phyloP scores from a whole-genome alignment of 2,888 invertebrate genomes.

The Emmelina monodactyla region DNA sequence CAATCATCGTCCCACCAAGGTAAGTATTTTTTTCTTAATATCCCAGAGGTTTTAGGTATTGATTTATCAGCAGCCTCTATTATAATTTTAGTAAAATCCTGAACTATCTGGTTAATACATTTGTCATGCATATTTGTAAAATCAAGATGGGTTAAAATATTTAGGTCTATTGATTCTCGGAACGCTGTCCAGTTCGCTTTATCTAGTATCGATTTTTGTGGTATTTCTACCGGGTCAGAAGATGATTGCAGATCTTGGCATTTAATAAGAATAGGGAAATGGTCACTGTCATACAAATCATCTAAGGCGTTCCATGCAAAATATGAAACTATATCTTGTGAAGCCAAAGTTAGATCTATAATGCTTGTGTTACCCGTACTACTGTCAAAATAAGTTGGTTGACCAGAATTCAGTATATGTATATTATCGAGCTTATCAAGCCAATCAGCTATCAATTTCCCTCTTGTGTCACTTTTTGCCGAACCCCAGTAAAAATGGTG shows the following conservation, averaged over 20 bases:
- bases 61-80: background rate
- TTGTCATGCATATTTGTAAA: background rate
- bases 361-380: slow-evolving; percentile 9
- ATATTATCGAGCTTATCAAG: slow-evolving; percentile 1
- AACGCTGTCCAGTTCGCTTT: slow-evolving; percentile 7
- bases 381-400: slow-evolving; percentile 11
- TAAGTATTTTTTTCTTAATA: background rate
- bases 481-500: slow-evolving; percentile 14
- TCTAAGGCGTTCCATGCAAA: slow-evolving; percentile 17
- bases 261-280: slow-evolving; percentile 10
- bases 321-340: slow-evolving; percentile 13
- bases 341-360: slow-evolving; percentile 13
- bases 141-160: slow-evolving; percentile 1
- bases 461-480: slow-evolving; percentile 11
- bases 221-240: slow-evolving; percentile 1
- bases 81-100: slow-evolving; percentile 2
- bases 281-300: slow-evolving; percentile 13
- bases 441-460: slow-evolving; percentile 9
- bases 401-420: slow-evolving; percentile 8
- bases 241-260: background rate
- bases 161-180: slow-evolving; percentile 3
- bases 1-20: slow-evolving; percentile 6
- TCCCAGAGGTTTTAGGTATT: slow-evolving; percentile 1
- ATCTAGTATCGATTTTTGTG: slow-evolving; percentile 6
- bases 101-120: background rate